Evolutionary conservation across 2,797 vertebrate genomes (phyloP).

Genomic region (Cynodonichthys magdalenae): DNA sequence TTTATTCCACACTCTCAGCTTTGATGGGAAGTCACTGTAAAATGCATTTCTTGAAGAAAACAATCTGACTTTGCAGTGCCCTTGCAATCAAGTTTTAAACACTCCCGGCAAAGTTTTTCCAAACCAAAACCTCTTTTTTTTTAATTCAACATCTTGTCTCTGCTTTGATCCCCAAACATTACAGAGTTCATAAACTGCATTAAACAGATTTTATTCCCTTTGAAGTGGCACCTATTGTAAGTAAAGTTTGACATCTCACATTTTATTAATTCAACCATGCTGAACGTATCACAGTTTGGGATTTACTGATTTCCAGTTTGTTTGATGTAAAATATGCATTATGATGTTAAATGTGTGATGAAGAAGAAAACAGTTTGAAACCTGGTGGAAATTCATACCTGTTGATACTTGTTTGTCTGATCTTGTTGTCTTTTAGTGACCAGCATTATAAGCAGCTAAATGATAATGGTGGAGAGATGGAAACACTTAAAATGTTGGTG

Average conservation of each 20-base stretch:
- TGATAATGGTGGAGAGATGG: not conserved
- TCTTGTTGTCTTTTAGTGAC: no score
- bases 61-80: conserved; percentile 71
- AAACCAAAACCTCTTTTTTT: conserved; percentile 39
- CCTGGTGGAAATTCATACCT: no score
- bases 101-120: conserved; percentile 55
- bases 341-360: no score
- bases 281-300: not conserved
- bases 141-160: conserved; percentile 10
- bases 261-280: not conserved
- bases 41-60: conserved; percentile 64
- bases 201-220: conserved; percentile 44
- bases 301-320: not conserved
- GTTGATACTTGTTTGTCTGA: no score
- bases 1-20: conserved; percentile 67
- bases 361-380: no score
- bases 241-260: conserved; percentile 41
- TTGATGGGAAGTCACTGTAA: conserved; percentile 58
- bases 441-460: no score
- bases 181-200: conserved; percentile 54
- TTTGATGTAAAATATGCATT: not conserved
- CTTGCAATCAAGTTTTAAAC: conserved; percentile 57
- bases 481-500: no score
- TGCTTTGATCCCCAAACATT: conserved; percentile 60
- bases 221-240: conserved; percentile 56